phyloP scores from a whole-genome alignment of 1,140 invertebrate genomes.

The Drosophila ercepeae region DNA sequence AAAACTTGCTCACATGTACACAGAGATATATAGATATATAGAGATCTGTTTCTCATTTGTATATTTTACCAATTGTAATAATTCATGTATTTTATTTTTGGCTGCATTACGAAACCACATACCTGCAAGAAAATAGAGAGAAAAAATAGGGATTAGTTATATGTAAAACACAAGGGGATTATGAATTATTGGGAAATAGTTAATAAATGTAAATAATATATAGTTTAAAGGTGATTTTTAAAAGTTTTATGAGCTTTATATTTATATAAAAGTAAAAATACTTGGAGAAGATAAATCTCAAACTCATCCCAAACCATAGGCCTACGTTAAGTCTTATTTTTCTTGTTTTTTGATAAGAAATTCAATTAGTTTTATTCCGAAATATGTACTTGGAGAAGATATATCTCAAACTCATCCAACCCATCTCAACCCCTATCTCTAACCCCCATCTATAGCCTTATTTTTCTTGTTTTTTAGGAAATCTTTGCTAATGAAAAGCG shows the following conservation, averaged over 20 bases:
- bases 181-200: neutral
- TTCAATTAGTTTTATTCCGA: constrained; percentile 20
- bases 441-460: constrained; percentile 2
- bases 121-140: constrained; percentile 48
- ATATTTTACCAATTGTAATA: constrained; percentile 57
- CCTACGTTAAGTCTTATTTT: no score
- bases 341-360: no score
- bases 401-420: neutral
- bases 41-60: constrained; percentile 33
- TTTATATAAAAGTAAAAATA: no score
- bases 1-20: constrained; percentile 30
- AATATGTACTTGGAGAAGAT: constrained; percentile 51
- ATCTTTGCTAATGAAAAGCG: constrained; percentile 12
- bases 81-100: constrained; percentile 41
- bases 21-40: constrained; percentile 1
- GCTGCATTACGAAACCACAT: constrained; percentile 47
- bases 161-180: neutral
- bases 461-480: constrained; percentile 11
- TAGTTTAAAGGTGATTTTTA: neutral
- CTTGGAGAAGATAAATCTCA: no score
- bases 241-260: no score
- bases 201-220: neutral
- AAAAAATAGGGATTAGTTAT: constrained; percentile 11
- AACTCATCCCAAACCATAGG: no score
- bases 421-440: no score